Evolutionary conservation across 2,888 invertebrate species (phyloP).

Genomic region (Cremastinae sp.): DNA sequence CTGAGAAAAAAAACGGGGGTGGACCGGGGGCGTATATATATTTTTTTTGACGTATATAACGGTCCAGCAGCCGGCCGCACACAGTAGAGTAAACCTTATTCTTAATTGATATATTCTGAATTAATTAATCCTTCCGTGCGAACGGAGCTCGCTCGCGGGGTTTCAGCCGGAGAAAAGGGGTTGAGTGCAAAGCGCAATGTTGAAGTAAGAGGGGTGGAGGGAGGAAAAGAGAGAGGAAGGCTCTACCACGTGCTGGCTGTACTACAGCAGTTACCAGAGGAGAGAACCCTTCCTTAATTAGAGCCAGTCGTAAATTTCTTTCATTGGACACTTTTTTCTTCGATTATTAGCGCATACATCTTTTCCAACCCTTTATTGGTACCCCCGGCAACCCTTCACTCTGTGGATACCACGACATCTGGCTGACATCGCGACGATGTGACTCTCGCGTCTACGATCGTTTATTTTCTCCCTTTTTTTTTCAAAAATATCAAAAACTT

Average conservation of each 20-base stretch:
- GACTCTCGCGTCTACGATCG: conserved; percentile 23
- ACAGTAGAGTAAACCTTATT: conserved; percentile 79
- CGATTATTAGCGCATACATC: conserved; percentile 81
- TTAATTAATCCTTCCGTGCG: conserved; percentile 79
- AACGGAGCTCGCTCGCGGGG: conserved; percentile 60
- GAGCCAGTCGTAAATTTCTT: conserved; percentile 79
- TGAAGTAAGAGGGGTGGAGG: conserved; percentile 42
- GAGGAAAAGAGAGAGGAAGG: conserved; percentile 59
- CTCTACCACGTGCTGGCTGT: conserved; percentile 46
- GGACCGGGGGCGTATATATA: conserved; percentile 47
- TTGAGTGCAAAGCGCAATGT: conserved; percentile 55
- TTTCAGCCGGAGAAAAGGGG: conserved; percentile 54
- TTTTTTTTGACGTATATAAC: conserved; percentile 39
- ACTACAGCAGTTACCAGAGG: conserved; percentile 36
- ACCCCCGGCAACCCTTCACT: conserved; percentile 69
- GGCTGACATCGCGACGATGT: conserved; percentile 61
- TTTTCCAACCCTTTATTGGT: conserved; percentile 77
- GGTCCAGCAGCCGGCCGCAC: conserved; percentile 63
- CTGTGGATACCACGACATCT: conserved; percentile 74
- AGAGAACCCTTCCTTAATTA: conserved; percentile 78
- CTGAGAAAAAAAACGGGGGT: conserved; percentile 48
- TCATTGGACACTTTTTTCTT: conserved; percentile 80
- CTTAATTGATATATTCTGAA: conserved; percentile 81
- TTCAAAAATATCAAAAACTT: conserved; percentile 23
- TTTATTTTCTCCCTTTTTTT: conserved; percentile 38